Evolutionary conservation across 2,797 vertebrate genomes (phyloP).

Genomic region (Loris lydekkerianus): DNA sequence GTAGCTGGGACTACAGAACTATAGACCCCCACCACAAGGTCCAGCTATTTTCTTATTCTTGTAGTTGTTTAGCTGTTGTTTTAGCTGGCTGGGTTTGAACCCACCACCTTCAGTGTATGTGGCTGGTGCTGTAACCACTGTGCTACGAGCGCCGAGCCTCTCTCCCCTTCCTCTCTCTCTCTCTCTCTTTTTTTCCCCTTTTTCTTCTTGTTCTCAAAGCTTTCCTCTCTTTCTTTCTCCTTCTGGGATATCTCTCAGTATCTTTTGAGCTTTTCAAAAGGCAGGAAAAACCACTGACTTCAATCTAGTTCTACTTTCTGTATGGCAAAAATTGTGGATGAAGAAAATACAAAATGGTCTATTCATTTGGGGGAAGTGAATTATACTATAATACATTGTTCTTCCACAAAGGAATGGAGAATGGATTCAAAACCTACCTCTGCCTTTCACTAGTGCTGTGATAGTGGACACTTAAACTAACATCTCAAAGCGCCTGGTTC

Average conservation of each 20-base stretch:
- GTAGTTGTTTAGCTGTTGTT: no score
- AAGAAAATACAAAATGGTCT: background rate
- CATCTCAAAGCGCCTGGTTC: background rate
- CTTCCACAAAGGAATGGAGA: slow-evolving; percentile 14
- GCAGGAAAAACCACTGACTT: background rate
- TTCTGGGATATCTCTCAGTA: background rate
- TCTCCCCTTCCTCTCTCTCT: background rate
- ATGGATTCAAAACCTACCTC: slow-evolving; percentile 18
- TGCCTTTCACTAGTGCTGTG: background rate
- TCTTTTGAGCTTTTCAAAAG: slow-evolving; percentile 39
- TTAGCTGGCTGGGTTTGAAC: no score
- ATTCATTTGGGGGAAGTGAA: background rate
- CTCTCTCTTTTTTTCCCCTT: background rate
- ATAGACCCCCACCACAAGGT: no score
- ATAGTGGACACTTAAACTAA: background rate
- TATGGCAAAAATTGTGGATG: background rate
- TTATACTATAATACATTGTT: slow-evolving; percentile 11
- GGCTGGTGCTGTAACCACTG: no score
- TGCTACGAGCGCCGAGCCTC: background rate
- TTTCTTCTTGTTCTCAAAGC: background rate
- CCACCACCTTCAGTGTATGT: no score
- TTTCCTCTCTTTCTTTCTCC: background rate
- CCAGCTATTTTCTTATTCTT: no score
- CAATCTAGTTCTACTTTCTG: background rate
- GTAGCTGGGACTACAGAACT: no score